Percentiles rank a stretch among this genome's conserved stretches.
Evolutionary conservation across 1,140 invertebrate species (phyloP).

Genomic region (Drosophila tsacasi): DNA sequence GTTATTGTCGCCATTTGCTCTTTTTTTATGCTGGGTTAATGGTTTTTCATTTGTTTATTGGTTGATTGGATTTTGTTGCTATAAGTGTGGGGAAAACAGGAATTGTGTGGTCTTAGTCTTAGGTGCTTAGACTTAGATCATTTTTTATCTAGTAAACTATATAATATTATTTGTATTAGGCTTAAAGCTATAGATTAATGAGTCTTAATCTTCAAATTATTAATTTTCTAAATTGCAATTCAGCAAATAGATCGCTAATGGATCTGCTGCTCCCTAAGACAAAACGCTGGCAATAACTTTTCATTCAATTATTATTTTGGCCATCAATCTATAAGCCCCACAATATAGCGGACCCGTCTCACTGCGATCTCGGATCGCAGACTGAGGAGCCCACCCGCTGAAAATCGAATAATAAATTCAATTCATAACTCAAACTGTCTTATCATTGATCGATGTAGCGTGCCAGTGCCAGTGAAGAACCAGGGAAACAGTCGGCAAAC

Average conservation of each 20-base stretch:
- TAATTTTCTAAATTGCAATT: neutral
- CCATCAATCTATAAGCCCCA: slow-evolving; percentile 27
- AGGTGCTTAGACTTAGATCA: no score
- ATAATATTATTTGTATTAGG: no score
- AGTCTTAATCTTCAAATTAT: neutral
- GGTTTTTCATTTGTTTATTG: slow-evolving; percentile 47
- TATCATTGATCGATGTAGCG: slow-evolving; percentile 65
- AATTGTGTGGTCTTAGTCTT: neutral
- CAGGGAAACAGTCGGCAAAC: slow-evolving; percentile 3
- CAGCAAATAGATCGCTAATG: slow-evolving; percentile 4
- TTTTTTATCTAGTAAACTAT: neutral
- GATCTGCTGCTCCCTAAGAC: slow-evolving; percentile 1
- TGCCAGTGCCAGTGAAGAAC: slow-evolving; percentile 52
- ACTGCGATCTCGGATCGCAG: slow-evolving; percentile 14
- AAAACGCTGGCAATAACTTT: slow-evolving; percentile 19
- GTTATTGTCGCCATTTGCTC: slow-evolving; percentile 39
- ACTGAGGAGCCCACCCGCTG: slow-evolving; percentile 32
- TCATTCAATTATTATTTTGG: slow-evolving; percentile 32
- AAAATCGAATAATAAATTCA: slow-evolving; percentile 57
- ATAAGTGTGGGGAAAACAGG: neutral
- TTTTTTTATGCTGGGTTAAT: slow-evolving; percentile 32
- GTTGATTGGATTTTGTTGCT: slow-evolving; percentile 43
- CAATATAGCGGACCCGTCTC: slow-evolving; percentile 8
- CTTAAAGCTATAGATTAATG: neutral
- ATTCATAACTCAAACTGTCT: slow-evolving; percentile 62